Conservation (phyloP, 2,113 vertebrate genomes). For the Trogon surrucura region DNA sequence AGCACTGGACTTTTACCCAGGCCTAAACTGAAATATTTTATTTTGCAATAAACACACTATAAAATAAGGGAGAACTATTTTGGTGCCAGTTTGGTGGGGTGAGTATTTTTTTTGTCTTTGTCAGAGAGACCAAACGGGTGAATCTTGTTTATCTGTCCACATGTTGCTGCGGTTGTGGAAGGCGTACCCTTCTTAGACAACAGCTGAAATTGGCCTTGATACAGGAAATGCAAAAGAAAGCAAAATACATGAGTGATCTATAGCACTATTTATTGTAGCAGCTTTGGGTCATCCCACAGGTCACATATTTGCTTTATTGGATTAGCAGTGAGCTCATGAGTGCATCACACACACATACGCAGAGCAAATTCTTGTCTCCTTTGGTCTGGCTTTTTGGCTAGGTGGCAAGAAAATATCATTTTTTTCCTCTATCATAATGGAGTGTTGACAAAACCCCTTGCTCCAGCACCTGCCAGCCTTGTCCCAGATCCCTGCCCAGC, state of each 20-base stretch:
- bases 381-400: neutral
- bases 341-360: neutral
- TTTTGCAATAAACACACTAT: neutral
- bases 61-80: neutral
- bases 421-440: neutral
- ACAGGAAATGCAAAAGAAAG: slow-evolving; percentile 2
- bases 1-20: neutral
- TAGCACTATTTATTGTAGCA: slow-evolving; percentile 18
- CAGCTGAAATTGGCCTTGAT: neutral
- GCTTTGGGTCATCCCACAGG: slow-evolving; percentile 22
- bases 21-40: neutral
- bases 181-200: neutral
- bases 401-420: neutral
- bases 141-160: neutral
- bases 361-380: neutral
- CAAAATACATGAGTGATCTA: neutral
- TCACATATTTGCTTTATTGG: slow-evolving; percentile 11
- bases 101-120: rapidly evolving
- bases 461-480: neutral
- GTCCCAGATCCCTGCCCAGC: neutral
- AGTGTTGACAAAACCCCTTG: neutral
- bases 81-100: rapidly evolving
- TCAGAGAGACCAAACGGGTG: neutral
- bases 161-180: neutral
- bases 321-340: neutral